These are phyloP conservation scores for Synergus umbraculus DNA, from an alignment of 2,888 invertebrate genomes.

Conservation along the genomic window DNA sequence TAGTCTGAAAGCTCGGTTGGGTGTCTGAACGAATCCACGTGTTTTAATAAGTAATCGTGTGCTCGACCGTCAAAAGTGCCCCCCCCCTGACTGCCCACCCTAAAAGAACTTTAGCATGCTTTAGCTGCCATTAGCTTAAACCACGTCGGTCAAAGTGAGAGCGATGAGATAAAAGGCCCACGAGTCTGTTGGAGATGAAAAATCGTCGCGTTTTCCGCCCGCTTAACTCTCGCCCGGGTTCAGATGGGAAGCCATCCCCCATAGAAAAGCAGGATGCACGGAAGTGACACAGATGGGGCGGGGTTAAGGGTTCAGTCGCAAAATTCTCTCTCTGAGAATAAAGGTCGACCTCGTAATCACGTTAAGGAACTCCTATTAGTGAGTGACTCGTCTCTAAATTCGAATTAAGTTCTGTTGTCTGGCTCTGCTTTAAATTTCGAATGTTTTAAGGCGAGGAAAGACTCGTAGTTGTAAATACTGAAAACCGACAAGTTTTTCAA, in stretches of 20 bases:
- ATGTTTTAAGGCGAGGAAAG: no score
- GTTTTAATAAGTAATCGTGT: constrained; percentile 33
- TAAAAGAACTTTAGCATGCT: background rate
- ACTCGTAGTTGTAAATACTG: no score
- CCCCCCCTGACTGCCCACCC: background rate
- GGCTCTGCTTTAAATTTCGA: background rate
- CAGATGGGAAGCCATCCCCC: background rate
- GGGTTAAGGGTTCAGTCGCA: background rate
- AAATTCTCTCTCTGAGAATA: constrained; percentile 3
- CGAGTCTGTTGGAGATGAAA: background rate
- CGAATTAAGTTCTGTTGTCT: background rate
- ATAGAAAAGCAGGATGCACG: background rate
- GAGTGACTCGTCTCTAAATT: background rate
- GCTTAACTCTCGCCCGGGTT: constrained; percentile 5
- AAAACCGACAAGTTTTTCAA: no score
- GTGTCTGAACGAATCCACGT: background rate
- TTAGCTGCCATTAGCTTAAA: constrained; percentile 31
- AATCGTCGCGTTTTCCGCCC: constrained; percentile 26
- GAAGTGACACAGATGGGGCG: background rate
- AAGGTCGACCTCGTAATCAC: constrained; percentile 18
- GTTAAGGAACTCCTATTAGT: background rate
- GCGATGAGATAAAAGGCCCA: constrained; percentile 32
- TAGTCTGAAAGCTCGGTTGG: constrained; percentile 20
- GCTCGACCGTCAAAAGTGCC: background rate
- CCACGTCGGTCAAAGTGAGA: constrained; percentile 31